Conservation (phyloP, 1,140 invertebrate genomes). For the Drosophila paulistorum region DNA sequence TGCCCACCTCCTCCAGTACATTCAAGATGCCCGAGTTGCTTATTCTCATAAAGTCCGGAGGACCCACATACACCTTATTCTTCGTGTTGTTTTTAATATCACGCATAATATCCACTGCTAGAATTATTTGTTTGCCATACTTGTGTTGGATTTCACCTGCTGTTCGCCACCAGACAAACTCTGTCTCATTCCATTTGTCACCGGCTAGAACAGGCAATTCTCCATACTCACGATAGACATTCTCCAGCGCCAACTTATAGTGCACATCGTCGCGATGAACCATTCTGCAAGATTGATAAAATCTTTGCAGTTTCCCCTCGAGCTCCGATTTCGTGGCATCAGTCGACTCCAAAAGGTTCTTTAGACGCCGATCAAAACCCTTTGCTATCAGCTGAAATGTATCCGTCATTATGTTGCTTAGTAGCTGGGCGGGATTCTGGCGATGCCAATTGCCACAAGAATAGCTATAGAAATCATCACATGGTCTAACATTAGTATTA, state of each 20-base stretch:
- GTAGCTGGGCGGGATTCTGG: constrained; percentile 62
- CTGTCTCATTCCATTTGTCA: constrained; percentile 36
- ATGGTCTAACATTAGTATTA: constrained; percentile 84
- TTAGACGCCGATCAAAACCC: constrained; percentile 55
- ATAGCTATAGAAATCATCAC: constrained; percentile 86
- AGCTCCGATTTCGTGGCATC: constrained; percentile 20
- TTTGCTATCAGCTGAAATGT: constrained; percentile 53
- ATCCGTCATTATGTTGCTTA: constrained; percentile 47
- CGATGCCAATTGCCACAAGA: constrained; percentile 88
- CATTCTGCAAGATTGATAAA: constrained; percentile 55
- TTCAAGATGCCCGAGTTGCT: constrained; percentile 12
- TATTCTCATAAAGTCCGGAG: constrained; percentile 14
- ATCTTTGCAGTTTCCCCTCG: constrained; percentile 60
- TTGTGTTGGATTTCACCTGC: constrained; percentile 59
- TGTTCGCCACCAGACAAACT: constrained; percentile 67
- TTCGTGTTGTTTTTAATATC: constrained; percentile 53
- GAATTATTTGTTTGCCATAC: constrained; percentile 54
- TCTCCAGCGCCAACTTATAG: constrained; percentile 51
- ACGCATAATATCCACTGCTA: constrained; percentile 52
- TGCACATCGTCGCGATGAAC: constrained; percentile 41
- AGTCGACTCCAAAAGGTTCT: constrained; percentile 35
- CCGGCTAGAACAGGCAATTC: constrained; percentile 46
- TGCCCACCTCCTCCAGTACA: constrained; percentile 14
- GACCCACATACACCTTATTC: constrained; percentile 56
- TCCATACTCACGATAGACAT: constrained; percentile 52